Conservation (phyloP, 2,113 vertebrate genomes). For the Dicrurus megarhynchus region DNA sequence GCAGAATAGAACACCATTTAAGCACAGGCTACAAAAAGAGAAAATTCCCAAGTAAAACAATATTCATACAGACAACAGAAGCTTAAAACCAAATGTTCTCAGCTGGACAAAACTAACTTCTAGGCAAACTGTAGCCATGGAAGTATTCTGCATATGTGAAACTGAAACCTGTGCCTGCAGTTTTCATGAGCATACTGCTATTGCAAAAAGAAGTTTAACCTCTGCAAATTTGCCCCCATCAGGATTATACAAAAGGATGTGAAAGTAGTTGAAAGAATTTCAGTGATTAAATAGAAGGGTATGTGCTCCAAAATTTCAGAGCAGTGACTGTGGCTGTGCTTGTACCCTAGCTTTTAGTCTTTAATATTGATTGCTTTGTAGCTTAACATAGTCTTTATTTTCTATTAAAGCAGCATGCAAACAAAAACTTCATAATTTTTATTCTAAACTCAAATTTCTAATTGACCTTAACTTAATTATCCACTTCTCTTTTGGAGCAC, state of each 20-base stretch:
- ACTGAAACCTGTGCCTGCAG: neutral
- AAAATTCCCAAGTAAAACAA: neutral
- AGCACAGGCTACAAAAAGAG: neutral
- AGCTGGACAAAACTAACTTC: neutral
- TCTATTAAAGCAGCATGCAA: neutral
- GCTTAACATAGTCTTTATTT: neutral
- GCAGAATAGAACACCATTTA: neutral
- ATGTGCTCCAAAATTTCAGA: neutral
- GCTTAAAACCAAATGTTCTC: neutral
- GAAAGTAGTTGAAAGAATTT: neutral
- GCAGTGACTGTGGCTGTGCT: neutral
- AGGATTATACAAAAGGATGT: neutral
- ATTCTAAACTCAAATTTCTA: neutral
- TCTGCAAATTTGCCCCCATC: neutral
- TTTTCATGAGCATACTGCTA: neutral
- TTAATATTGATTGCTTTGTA: neutral
- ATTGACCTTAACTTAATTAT: neutral
- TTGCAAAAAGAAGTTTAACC: neutral
- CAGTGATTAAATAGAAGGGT: neutral
- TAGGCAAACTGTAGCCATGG: neutral
- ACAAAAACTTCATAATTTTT: neutral
- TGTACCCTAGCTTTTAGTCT: neutral
- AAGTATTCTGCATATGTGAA: neutral
- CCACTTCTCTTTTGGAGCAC: neutral
- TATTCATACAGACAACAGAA: neutral